A percentile compares a stretch with the other conserved stretches of the same genome.
These are phyloP conservation scores for Patagioenas fasciata DNA, from an alignment of 2,113 vertebrate genomes.

Conservation along the genomic window DNA sequence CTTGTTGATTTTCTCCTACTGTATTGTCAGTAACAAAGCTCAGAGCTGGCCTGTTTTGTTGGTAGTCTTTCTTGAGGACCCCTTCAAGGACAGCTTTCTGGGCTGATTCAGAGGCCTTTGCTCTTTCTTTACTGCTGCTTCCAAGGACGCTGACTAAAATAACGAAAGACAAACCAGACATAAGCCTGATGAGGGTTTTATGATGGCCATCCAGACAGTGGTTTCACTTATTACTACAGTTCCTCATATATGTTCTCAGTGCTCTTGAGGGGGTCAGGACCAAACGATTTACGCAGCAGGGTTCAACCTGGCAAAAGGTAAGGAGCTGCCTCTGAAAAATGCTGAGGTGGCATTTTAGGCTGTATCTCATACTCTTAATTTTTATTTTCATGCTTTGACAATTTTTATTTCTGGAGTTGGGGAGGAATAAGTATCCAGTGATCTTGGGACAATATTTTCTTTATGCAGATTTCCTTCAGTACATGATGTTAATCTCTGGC, in stretches of 20 bases:
- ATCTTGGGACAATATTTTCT: slow-evolving; percentile 32
- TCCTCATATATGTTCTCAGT: background rate
- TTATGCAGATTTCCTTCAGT: slow-evolving; percentile 10
- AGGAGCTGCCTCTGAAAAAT: background rate
- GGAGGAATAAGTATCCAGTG: background rate
- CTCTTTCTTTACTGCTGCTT: background rate
- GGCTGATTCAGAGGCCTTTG: background rate
- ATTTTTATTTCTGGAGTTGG: background rate
- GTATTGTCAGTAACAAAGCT: background rate
- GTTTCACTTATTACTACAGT: background rate
- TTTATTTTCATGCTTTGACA: background rate
- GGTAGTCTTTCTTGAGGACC: background rate
- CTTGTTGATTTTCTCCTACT: background rate
- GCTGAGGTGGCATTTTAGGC: background rate
- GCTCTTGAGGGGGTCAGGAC: background rate
- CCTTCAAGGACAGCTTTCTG: background rate
- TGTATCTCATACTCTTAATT: background rate
- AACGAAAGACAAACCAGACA: background rate
- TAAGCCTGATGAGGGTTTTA: background rate
- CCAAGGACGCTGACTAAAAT: background rate
- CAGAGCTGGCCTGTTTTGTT: background rate
- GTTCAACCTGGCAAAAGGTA: background rate
- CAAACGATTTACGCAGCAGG: background rate
- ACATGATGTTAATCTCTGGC: background rate
- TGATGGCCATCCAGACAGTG: background rate